Evolutionary conservation across 2,888 invertebrate species (phyloP), one percentile per base, ranked within the genome.

Genomic region (Plagodis dolabraria): DNA sequence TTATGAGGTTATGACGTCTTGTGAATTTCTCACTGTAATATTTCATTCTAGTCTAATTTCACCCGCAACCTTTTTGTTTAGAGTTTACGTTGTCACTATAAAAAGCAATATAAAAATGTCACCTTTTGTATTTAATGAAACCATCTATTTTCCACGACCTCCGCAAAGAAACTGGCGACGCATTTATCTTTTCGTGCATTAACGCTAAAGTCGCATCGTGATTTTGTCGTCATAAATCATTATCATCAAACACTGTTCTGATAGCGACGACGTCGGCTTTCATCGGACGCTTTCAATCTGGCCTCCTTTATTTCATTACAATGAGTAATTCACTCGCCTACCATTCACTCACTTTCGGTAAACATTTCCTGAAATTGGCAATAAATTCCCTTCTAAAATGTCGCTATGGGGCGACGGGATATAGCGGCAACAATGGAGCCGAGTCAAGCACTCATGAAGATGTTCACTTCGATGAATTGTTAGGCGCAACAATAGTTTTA

Each of bases 381-480:
- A 90, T 92, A 91, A 92, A 90, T 89, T 87, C 82, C 80, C 83
- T 70, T 87, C 80, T 83, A 86, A 87, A 89, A 88, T 86, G 85
- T 85, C 81, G 79, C 76, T 75, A 71, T 76, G 75, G 74, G 72
- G 77, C 75, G 74, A 81, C 80, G 79, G 78, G 78, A 47, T 52
- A 54, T 72, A 78, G 77, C 75, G 69, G 69, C 81, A 85, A 90
- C 90, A 91, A 91, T 85, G 74, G 84, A 74, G 70, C 65, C 70
- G 75, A 82, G 83, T 86, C 82, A 75, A 82, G 82, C 77, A 80
- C 66, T 66, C 66, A 92, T 91, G 86, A 91, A 92, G 92, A 91
- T 90, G 90, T 91, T 92, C 92, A 87, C 89, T 92, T 89, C 79
- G 86, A 80, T 72, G 81, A 87, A 89, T 91, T 91, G 90, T 92